Base-by-base conservation (phyloP, 1,140 invertebrate species). In the Globodera ellingtonae region DNA sequence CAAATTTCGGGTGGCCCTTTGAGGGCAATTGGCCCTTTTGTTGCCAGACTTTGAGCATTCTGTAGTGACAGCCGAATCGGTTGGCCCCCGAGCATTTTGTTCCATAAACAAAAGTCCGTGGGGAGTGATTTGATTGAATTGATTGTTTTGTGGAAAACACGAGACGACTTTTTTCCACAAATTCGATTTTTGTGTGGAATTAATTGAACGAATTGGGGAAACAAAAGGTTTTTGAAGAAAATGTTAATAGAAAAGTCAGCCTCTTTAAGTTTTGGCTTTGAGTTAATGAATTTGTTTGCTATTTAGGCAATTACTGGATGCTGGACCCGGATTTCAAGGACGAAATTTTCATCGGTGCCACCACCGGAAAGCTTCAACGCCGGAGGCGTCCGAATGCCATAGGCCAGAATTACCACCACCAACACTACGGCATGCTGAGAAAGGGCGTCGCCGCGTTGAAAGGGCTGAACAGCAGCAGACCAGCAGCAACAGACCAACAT, bases 291-390 rank as follows among this genome's bases (percentile, higher is more conserved):
- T 35, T 35, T 35, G 2, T 35, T 35, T 6, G 15, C 65, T 79
- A 48, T 52, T 10, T 18, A 82, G 82, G 82, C 13, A 84, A 85
- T 70, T 84, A 84, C 18, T 84, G 83, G 83, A 84, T 85, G 47
- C 66, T 84, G 44, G 83, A 84, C 47, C 46, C 67, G 24, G 59
- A 74, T 3, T 84, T 70, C 56, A 66, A 84, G 65, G 70, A 82
- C 46, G 83, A 84, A 72, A 85, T 84, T 46, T 86, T 65, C 48
- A 84, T 84, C 62, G 83, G 83, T n/a, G 71, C 59, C 21, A 78
- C 76, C 4, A 84, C 82, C 18, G 82, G 82, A 10, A 83, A 83
- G 50, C 70, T 83, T 15, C 82, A 82, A 13, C 66, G 82, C 21
- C 62, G 77, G n/a, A 56, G 75, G 18, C 75, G 62, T 15, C 62